Percentiles rank a stretch among this genome's conserved stretches.
Conservation (phyloP, 2,113 vertebrate species). For the Heterochromis multidens region DNA sequence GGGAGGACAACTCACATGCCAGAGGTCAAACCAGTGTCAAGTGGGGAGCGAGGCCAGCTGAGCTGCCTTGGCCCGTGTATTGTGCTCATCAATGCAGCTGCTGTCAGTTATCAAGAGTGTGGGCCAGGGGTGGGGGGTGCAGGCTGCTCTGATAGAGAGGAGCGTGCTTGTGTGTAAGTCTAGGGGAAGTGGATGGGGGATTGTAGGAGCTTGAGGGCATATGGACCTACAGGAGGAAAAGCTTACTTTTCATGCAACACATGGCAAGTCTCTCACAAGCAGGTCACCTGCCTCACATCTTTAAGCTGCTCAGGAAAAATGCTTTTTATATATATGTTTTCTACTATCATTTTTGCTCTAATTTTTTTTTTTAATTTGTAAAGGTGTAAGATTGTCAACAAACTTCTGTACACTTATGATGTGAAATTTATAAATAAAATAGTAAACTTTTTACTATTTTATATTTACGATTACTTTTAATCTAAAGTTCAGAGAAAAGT, state of each 20-base stretch:
- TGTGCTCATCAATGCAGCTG: constrained; percentile 74
- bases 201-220: constrained; percentile 46
- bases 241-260: constrained; percentile 40
- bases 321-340: not conserved
- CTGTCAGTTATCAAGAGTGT: constrained; percentile 63
- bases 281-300: constrained; percentile 48
- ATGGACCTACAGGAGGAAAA: constrained; percentile 44
- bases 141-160: constrained; percentile 23
- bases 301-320: not conserved
- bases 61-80: constrained; percentile 59
- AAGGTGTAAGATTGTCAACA: not conserved
- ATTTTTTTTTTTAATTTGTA: no score
- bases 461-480: not conserved
- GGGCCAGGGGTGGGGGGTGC: not conserved
- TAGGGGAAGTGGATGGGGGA: not conserved
- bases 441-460: no score
- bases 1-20: constrained; percentile 60
- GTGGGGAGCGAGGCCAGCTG: constrained; percentile 78
- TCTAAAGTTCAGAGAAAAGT: not conserved
- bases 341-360: not conserved
- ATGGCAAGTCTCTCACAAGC: constrained; percentile 63
- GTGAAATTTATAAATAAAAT: not conserved
- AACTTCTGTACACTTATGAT: not conserved
- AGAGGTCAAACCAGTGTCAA: constrained; percentile 77
- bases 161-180: constrained; percentile 44